Conservation (phyloP, 2,797 vertebrate species). For the Rhabdophis nuchalis region DNA sequence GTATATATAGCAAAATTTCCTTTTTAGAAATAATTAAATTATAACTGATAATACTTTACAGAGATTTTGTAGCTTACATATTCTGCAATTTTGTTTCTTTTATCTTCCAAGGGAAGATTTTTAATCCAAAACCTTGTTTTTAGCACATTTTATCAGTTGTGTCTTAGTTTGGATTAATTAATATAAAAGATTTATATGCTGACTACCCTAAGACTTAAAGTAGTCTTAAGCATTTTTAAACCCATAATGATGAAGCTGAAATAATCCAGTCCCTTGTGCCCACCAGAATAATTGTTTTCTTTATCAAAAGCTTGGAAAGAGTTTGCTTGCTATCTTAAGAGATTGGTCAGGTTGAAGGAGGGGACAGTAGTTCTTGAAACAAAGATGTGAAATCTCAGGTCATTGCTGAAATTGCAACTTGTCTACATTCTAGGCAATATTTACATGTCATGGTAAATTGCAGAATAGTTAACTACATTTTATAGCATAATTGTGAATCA, state of each 20-base stretch:
- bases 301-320: not conserved
- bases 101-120: not conserved
- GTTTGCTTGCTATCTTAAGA: not conserved
- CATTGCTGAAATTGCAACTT: not conserved
- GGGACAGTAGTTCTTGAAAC: not conserved
- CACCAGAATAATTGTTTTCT: not conserved
- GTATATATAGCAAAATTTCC: not conserved
- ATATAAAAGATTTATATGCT: not conserved
- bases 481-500: not conserved
- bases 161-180: not conserved
- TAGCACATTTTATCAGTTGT: not conserved
- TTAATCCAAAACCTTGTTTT: not conserved
- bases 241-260: not conserved
- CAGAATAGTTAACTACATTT: not conserved
- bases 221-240: not conserved
- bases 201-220: not conserved
- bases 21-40: not conserved
- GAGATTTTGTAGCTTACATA: not conserved
- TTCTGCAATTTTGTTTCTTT: not conserved
- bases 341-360: not conserved
- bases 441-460: not conserved
- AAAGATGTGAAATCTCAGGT: not conserved
- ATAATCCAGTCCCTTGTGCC: not conserved
- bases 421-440: not conserved
- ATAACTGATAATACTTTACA: not conserved